Evolutionary conservation across 2,888 invertebrate species (phyloP).

Genomic region (Drosophila tanythrix): DNA sequence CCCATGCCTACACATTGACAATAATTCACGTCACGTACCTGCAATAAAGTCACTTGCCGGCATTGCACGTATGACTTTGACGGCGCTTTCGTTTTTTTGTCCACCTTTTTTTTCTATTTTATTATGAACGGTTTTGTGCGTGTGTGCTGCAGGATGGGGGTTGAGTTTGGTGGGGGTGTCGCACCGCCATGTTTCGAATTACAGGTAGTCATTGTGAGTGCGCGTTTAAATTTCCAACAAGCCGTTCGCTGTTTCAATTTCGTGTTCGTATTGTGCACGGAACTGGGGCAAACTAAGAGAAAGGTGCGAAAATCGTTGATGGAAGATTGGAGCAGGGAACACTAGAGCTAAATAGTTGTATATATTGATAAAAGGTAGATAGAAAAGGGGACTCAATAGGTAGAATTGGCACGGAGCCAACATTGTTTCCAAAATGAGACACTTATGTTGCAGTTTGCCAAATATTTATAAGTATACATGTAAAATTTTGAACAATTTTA

Average conservation of each 20-base stretch:
- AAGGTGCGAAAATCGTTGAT: slow-evolving; percentile 5
- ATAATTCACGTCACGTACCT: slow-evolving; percentile 81
- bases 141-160: slow-evolving; percentile 24
- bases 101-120: slow-evolving; percentile 53
- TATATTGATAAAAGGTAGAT: slow-evolving; percentile 6
- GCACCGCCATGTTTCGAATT: slow-evolving; percentile 27
- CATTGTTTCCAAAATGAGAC: neutral
- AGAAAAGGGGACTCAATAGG: neutral
- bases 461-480: neutral
- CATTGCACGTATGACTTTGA: slow-evolving; percentile 81
- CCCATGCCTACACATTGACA: slow-evolving; percentile 59
- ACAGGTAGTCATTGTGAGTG: slow-evolving; percentile 63
- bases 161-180: neutral
- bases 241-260: slow-evolving; percentile 60
- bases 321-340: neutral
- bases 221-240: slow-evolving; percentile 57
- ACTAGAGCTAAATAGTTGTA: neutral
- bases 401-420: neutral
- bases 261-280: slow-evolving; percentile 38
- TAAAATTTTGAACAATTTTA: neutral
- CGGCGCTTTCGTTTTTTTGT: slow-evolving; percentile 54
- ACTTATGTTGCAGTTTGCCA: neutral
- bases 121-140: slow-evolving; percentile 79
- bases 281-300: slow-evolving; percentile 44
- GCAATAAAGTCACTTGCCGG: slow-evolving; percentile 80